Base-by-base conservation (phyloP, 1,140 invertebrate genomes). In the Lepidostoma basale region DNA sequence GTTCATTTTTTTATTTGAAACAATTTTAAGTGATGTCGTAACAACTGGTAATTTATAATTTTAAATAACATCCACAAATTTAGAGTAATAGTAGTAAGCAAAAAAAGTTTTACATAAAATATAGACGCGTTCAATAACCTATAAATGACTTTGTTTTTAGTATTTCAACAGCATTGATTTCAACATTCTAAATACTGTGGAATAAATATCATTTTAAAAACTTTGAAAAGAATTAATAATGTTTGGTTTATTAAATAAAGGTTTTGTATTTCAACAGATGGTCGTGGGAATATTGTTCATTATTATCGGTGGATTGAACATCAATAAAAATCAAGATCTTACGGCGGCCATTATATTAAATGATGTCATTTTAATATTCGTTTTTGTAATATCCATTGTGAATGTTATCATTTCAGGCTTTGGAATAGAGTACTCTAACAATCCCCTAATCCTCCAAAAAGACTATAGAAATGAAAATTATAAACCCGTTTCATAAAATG, bases 371-470 rank as follows among this genome's bases (percentile, higher is more conserved):
- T 83, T 92, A 40, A 86, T 92, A 74, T 86, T 92, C 72, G 85
- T 94, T 73, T 93, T 94, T 77, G 74, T 91, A 12, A 92, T 93
- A 76, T 90, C 90, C 12, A 82, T 92, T 28, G 83, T 89, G 14
- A 94, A 94, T 76, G 87, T 94, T 44, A 85, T 93, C 10, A 92
- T 93, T 74, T 92, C 90, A 36, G 89, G 89, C 25, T 93, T 94
- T 75, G 91, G 91, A 40, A 90, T 94, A 68, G 89, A 92, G 76
- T 88, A 88, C 77, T 87, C 88, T 3, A 89, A 86, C 72, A 86
- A 84, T 75, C 87, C 88, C 1, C 76, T 88, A 9, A 75, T 79
- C 44, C 75, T 83, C 44, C 79, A 83, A 67, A 74, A 80, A 14
- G 67, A 72, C 25, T 26, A 23, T 26, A 30, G 30, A 33, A 40